These are phyloP conservation scores for Neomonachus schauinslandi DNA, from an alignment of 2,113 vertebrate species.

Conservation along the genomic window DNA sequence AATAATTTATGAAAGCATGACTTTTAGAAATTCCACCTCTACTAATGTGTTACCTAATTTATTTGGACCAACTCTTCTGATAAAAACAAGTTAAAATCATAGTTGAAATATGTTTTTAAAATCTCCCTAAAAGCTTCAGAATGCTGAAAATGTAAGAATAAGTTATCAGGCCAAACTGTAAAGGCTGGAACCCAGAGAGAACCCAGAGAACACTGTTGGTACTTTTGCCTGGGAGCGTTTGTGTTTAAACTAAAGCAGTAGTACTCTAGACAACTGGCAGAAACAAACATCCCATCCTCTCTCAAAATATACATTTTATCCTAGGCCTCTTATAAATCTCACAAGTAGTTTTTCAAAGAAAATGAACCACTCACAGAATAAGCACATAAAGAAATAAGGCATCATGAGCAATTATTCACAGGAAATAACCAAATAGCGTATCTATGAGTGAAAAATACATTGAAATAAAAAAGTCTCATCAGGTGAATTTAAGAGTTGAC, in stretches of 20 bases:
- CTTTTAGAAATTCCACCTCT: conserved; percentile 1
- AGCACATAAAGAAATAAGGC: conserved; percentile 14
- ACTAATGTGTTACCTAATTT: neutral
- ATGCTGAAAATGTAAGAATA: neutral
- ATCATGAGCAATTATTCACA: neutral
- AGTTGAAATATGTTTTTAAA: neutral
- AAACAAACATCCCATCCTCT: neutral
- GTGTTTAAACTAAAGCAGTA: neutral
- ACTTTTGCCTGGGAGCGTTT: neutral
- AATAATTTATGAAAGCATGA: conserved; percentile 27
- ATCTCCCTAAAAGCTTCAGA: neutral
- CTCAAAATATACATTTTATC: neutral
- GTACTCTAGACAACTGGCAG: neutral
- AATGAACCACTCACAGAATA: conserved; percentile 8
- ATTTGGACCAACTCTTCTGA: neutral
- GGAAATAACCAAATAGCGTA: conserved; percentile 16
- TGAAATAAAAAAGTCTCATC: neutral
- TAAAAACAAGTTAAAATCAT: conserved; percentile 33
- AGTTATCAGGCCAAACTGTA: neutral
- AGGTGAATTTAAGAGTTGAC: neutral
- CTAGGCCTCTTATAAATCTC: neutral
- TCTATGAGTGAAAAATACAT: conserved; percentile 14
- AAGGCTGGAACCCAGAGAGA: neutral
- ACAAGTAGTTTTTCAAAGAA: conserved; percentile 26
- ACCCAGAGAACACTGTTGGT: neutral